Evolutionary conservation across 2,113 vertebrate species (phyloP).

Genomic region (Thryonomys swinderianus): DNA sequence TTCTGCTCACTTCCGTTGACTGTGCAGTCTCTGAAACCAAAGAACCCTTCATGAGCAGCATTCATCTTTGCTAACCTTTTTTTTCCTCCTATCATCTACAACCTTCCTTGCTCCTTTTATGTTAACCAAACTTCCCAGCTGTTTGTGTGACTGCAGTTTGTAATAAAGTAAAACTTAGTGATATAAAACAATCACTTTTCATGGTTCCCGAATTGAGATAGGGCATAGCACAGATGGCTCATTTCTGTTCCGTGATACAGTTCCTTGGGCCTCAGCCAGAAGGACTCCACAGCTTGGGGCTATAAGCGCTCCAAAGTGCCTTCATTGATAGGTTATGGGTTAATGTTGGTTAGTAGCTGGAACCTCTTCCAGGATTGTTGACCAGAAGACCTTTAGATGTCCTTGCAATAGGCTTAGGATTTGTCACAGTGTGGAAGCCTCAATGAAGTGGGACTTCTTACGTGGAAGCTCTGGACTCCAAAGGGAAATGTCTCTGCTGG

Average conservation of each 20-base stretch:
- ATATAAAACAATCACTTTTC: conserved; percentile 25
- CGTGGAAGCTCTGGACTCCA: background rate
- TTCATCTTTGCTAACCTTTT: background rate
- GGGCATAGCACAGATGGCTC: background rate
- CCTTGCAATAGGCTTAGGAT: background rate
- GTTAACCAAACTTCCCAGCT: background rate
- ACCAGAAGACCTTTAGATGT: background rate
- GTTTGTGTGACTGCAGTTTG: background rate
- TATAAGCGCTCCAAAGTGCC: background rate
- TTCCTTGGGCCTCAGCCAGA: background rate
- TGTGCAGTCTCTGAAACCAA: conserved; percentile 23
- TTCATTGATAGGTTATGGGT: background rate
- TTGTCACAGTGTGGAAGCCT: background rate
- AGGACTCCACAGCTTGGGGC: background rate
- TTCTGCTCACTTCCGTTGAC: background rate
- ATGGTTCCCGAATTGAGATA: background rate
- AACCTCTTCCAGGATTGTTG: background rate
- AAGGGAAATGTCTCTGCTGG: background rate
- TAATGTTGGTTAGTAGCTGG: background rate
- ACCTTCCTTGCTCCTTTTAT: conserved; percentile 13
- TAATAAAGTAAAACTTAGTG: conserved; percentile 9
- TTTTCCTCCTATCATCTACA: background rate
- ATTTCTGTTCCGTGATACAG: background rate
- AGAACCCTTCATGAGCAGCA: background rate
- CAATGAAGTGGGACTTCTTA: background rate